A percentile compares a stretch with the other conserved stretches of the same genome.
These are phyloP conservation scores for Centrocercus urophasianus DNA, from an alignment of 2,113 vertebrate species.

Conservation along the genomic window DNA sequence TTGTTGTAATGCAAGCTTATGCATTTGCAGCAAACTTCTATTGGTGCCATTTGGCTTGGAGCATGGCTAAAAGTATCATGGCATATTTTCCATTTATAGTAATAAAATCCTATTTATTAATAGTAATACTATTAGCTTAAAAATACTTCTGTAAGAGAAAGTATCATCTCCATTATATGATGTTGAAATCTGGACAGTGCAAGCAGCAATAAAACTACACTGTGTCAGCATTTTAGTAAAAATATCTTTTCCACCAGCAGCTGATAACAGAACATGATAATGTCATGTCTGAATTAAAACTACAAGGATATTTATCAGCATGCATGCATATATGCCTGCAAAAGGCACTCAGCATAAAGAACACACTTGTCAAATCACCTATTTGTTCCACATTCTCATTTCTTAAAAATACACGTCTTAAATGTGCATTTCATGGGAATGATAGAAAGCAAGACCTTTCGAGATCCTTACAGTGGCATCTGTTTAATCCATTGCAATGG, in stretches of 20 bases:
- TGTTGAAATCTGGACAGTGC: background rate
- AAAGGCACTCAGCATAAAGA: background rate
- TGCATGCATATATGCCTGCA: background rate
- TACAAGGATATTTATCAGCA: background rate
- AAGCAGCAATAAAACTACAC: background rate
- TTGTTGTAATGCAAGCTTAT: background rate
- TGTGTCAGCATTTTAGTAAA: background rate
- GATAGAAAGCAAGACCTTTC: constrained; percentile 10
- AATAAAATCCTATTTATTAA: background rate
- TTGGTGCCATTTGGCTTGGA: background rate
- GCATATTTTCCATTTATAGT: background rate
- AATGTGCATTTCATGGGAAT: background rate
- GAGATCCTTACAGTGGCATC: background rate
- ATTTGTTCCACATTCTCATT: background rate
- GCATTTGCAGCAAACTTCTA: background rate
- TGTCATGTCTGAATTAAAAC: constrained; percentile 7
- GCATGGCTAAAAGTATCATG: background rate
- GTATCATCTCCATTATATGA: background rate
- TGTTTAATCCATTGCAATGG: constrained; percentile 15
- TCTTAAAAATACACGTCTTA: background rate
- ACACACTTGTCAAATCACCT: background rate
- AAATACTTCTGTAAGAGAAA: background rate
- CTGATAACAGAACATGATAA: background rate
- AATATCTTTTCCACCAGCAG: background rate
- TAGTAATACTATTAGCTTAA: background rate